Percentiles rank a stretch among this genome's conserved stretches.
phyloP scores from a whole-genome alignment of 2,113 vertebrate species.

The Cebus imitator region DNA sequence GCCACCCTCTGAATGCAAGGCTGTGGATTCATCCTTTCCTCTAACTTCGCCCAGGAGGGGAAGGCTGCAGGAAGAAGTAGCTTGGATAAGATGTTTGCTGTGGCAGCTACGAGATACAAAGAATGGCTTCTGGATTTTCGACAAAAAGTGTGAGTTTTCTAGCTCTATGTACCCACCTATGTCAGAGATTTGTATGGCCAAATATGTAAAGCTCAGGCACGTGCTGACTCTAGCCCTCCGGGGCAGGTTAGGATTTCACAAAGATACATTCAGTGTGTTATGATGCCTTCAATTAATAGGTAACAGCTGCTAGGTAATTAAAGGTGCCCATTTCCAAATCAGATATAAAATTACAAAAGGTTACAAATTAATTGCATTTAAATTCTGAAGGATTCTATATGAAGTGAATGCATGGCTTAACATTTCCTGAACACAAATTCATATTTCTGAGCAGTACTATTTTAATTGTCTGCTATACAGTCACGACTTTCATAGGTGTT shows the following conservation, averaged over 20 bases:
- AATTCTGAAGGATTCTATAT: not conserved
- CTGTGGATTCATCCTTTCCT: not conserved
- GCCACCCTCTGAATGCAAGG: not conserved
- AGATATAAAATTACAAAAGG: not conserved
- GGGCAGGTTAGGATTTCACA: conserved; percentile 59
- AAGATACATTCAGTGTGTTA: not conserved
- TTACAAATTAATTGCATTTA: not conserved
- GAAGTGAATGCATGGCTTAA: not conserved
- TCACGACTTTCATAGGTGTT: not conserved
- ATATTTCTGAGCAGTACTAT: not conserved
- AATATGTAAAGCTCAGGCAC: not conserved
- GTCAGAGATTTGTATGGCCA: not conserved
- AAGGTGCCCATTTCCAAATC: conserved; percentile 70
- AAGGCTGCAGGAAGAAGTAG: not conserved
- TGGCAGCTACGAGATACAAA: not conserved
- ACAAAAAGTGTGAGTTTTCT: not conserved
- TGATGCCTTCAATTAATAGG: conserved; percentile 63
- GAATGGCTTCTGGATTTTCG: not conserved
- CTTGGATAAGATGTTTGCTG: not conserved
- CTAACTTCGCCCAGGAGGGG: not conserved
- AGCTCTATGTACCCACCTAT: not conserved
- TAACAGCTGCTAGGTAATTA: conserved; percentile 77
- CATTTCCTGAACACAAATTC: not conserved
- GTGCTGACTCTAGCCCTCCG: conserved; percentile 64
- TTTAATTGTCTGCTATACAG: not conserved